A percentile compares a stretch with the other conserved stretches of the same genome.
Evolutionary conservation across 2,797 vertebrate species (phyloP).

Genomic region (Smutsia gigantea): DNA sequence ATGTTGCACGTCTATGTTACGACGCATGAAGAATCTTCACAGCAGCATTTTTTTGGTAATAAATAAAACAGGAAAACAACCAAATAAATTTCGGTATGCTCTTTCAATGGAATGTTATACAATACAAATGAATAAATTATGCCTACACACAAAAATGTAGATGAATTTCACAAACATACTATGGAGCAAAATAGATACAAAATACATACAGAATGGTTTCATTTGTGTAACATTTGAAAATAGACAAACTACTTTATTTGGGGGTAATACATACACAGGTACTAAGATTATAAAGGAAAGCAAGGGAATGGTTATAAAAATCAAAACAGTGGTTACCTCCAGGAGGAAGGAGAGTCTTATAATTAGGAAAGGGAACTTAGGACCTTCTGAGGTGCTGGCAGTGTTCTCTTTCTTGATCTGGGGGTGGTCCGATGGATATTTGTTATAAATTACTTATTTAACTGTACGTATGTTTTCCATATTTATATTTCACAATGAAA

Average conservation of each 20-base stretch:
- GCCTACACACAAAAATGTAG: background rate
- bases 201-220: background rate
- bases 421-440: background rate
- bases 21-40: background rate
- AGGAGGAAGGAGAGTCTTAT: background rate
- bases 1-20: background rate
- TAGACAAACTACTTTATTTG: background rate
- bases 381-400: background rate
- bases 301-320: background rate
- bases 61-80: background rate
- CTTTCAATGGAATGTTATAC: background rate
- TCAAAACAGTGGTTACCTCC: background rate
- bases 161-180: background rate
- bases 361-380: background rate
- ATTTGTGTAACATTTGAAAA: background rate
- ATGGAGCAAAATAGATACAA: background rate
- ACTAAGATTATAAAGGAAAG: background rate
- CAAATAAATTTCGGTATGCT: background rate
- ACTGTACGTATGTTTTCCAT: background rate
- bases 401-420: background rate
- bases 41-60: background rate
- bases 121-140: background rate
- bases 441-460: background rate
- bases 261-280: background rate
- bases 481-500: background rate